Conservation (phyloP, 2,113 vertebrate genomes). For the Himantopus leucocephalus region DNA sequence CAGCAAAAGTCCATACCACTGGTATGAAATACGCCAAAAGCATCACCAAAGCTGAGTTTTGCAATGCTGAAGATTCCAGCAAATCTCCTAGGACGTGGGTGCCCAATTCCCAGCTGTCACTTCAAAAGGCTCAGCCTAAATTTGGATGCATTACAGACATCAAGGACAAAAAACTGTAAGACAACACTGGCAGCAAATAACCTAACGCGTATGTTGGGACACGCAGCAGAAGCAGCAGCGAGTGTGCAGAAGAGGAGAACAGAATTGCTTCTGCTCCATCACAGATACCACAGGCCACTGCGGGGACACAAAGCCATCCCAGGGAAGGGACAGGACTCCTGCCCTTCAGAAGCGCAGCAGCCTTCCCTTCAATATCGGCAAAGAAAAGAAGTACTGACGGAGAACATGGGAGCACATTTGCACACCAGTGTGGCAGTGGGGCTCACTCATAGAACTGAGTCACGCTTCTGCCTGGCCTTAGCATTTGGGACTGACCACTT, state of each 20-base stretch:
- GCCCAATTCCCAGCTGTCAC: neutral
- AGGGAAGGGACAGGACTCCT: neutral
- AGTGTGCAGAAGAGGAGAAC: neutral
- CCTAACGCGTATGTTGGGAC: accelerated
- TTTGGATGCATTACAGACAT: neutral
- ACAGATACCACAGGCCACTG: neutral
- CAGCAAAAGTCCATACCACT: neutral
- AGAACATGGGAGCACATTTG: neutral
- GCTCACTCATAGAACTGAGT: no score
- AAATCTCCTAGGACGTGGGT: neutral
- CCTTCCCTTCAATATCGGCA: accelerated
- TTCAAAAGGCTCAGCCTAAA: neutral
- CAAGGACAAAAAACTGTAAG: neutral
- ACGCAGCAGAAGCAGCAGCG: neutral
- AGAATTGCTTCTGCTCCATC: neutral
- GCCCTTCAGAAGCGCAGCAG: neutral
- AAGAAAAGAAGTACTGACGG: neutral
- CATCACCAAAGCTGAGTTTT: neutral
- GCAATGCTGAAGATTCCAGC: neutral
- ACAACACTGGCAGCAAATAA: neutral
- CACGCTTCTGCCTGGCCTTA: no score
- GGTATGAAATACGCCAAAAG: neutral
- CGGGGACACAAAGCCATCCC: neutral
- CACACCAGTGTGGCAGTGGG: no score
- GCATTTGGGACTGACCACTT: no score